Conservation (phyloP, 2,888 invertebrate species). For the Schizotus pectinicornis region DNA sequence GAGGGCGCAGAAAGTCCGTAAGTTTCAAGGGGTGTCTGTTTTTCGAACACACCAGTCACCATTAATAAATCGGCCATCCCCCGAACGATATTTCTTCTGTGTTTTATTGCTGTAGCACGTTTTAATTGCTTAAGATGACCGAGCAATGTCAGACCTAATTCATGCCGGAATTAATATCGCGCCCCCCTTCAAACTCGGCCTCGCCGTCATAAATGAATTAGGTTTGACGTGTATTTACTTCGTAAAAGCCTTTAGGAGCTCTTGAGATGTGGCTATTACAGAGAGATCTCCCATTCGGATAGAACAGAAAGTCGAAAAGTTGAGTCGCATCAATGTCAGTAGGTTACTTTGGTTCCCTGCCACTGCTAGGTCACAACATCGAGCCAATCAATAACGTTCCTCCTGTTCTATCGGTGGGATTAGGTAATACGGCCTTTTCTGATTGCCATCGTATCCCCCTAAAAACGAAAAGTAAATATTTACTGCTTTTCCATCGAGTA, state of each 20-base stretch:
- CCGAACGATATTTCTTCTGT: no score
- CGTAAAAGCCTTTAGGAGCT: neutral
- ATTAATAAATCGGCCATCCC: no score
- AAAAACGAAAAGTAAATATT: constrained; percentile 13
- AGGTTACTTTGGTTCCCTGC: constrained; percentile 12
- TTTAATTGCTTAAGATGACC: no score
- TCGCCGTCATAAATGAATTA: neutral
- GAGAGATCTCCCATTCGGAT: neutral
- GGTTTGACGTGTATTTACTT: neutral
- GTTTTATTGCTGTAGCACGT: no score
- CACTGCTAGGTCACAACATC: constrained; percentile 15
- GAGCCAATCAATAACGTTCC: constrained; percentile 17
- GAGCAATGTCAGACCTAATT: neutral
- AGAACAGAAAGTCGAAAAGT: neutral
- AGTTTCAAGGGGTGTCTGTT: no score
- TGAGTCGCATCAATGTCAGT: constrained; percentile 11
- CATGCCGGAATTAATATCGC: neutral
- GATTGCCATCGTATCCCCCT: neutral
- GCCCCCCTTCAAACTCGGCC: neutral
- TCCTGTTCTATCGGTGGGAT: constrained; percentile 14
- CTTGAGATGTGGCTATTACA: neutral
- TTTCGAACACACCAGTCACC: no score
- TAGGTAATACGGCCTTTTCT: constrained; percentile 8
- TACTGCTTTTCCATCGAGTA: neutral
- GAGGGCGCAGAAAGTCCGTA: neutral